Base-by-base conservation (phyloP, 2,888 invertebrate genomes). In the Aporophyla lueneburgensis region DNA sequence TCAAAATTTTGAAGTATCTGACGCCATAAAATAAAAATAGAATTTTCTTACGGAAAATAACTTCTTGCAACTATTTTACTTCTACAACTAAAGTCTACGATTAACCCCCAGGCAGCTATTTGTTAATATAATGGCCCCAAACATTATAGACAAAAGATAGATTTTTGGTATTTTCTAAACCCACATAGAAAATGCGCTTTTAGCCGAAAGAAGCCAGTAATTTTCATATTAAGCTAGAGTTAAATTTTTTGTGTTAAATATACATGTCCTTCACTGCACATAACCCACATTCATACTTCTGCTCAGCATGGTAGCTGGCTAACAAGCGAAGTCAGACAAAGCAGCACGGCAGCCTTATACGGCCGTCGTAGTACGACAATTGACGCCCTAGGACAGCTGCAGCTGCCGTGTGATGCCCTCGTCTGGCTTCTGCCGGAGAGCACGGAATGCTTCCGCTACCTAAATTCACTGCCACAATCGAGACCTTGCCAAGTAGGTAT, bases 371-470 rank as follows among this genome's bases (percentile, higher is more conserved):
- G 58, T 19, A 14, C 33, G 63, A 80, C 58, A 65, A 74, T 78
- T 33, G 77, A 78, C 53, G 77, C 58, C 63, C 53, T 78, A 78
- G 77, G 77, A 78, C 63, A 78, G n/a, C 77, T 78, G 74, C 63
- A 78, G 58, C 80, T 78, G 77, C 77, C 77, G 58, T 80, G 80
- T 24, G 77, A 78, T 19, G 77, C 77, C 53, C 53, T 78, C 74
- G 73, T 78, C 65, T 78, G 77, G 77, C 81, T 78, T 73, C 77
- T 78, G 63, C 77, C 77, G 80, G 77, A 78, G 77, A 78, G 77
- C 74, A 78, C 77, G 58, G 74, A 78, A 78, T 78, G 77, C 77
- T 74, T 80, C 80, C 77, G 77, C 80, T 78, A 78, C 77, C 77
- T 78, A 40, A 78, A 78, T 16, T 80, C 77, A 73, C 58, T 74